phyloP scores from a whole-genome alignment of 2,113 vertebrate genomes.

The Melanerpes aurifrons region DNA sequence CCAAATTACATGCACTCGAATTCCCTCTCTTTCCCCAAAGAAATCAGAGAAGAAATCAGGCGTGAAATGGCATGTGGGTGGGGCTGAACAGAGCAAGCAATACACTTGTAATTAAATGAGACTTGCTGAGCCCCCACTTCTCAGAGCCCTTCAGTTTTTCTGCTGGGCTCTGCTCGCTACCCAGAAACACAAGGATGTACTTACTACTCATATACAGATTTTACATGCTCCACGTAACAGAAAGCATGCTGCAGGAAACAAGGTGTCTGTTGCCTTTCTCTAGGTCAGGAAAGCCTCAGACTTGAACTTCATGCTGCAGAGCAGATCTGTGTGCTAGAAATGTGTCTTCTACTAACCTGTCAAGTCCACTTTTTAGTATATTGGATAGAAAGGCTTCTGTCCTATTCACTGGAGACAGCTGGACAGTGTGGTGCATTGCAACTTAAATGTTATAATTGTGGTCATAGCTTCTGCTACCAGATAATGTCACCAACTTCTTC shows the following conservation, averaged over 20 bases:
- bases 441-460: neutral
- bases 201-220: rapidly evolving
- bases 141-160: neutral
- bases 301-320: rapidly evolving
- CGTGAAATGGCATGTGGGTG: constrained; percentile 72
- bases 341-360: neutral
- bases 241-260: neutral
- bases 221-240: rapidly evolving
- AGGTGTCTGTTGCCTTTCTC: neutral
- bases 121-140: constrained; percentile 16
- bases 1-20: constrained; percentile 74
- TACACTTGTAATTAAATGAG: constrained; percentile 55
- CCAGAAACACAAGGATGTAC: neutral
- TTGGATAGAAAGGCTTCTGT: neutral
- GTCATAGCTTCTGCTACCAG: neutral
- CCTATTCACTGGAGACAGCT: neutral
- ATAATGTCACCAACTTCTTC: neutral
- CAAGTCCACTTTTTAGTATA: neutral
- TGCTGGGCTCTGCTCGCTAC: neutral
- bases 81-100: constrained; percentile 37
- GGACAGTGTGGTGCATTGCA: neutral
- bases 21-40: constrained; percentile 73
- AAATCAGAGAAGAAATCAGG: constrained; percentile 73
- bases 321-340: neutral
- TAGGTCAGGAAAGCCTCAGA: neutral